Evolutionary conservation across 1,140 invertebrate species (phyloP).

Genomic region (Thaumetopoea pityocampa): DNA sequence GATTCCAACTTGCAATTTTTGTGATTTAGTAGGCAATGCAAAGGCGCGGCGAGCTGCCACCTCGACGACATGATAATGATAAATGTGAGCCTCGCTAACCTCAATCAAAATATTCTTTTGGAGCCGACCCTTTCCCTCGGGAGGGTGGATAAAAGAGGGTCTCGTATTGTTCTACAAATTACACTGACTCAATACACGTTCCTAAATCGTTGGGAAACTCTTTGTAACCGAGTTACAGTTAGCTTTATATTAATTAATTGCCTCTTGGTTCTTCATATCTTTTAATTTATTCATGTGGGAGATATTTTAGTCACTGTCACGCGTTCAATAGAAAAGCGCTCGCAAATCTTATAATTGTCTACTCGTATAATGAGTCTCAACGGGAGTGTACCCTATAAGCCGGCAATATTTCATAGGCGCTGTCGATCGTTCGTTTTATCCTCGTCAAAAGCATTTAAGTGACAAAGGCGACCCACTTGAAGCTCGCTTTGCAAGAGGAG

Average conservation of each 20-base stretch:
- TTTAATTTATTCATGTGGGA: constrained; percentile 32
- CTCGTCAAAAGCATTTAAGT: constrained; percentile 33
- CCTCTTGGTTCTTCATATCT: constrained; percentile 29
- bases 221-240: constrained; percentile 10
- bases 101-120: constrained; percentile 60
- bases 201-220: constrained; percentile 18
- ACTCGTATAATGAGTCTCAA: constrained; percentile 35
- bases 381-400: constrained; percentile 24
- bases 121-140: constrained; percentile 27
- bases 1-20: constrained; percentile 27
- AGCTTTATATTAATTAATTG: constrained; percentile 30
- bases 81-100: constrained; percentile 45
- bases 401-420: constrained; percentile 42
- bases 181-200: constrained; percentile 17
- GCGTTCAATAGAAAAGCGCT: background rate
- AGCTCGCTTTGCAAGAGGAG: constrained; percentile 37
- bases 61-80: constrained; percentile 59
- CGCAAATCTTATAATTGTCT: constrained; percentile 16
- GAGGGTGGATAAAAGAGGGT: constrained; percentile 38
- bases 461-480: constrained; percentile 31
- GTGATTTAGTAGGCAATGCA: constrained; percentile 29
- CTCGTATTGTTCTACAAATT: constrained; percentile 39
- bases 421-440: constrained; percentile 32
- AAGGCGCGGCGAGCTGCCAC: constrained; percentile 47
- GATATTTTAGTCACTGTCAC: constrained; percentile 25